Evolutionary conservation across 2,888 invertebrate species (phyloP).

Genomic region (Entomobrya multifasciata): DNA sequence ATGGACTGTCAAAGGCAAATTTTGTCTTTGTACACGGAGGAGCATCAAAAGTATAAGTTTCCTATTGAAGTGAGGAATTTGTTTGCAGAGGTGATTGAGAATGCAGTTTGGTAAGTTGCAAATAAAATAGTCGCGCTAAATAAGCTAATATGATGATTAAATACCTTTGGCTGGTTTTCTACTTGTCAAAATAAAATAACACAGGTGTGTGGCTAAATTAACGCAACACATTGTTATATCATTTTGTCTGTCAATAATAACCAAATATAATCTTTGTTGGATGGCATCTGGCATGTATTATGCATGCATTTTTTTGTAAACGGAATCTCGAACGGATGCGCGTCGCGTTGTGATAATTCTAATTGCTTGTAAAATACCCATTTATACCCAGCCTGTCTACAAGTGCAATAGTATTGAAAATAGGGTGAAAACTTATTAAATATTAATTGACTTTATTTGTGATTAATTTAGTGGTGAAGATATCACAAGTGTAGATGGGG

Average conservation of each 20-base stretch:
- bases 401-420: not conserved
- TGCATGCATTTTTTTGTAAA: no score
- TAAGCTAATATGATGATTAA: not conserved
- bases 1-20: conserved; percentile 57
- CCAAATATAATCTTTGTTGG: no score
- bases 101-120: conserved; percentile 68
- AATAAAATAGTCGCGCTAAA: not conserved
- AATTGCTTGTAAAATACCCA: no score
- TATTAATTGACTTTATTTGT: not conserved
- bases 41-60: conserved; percentile 57
- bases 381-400: no score
- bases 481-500: conserved; percentile 35
- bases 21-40: conserved; percentile 61
- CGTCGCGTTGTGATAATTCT: no score
- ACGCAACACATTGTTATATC: no score
- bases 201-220: no score
- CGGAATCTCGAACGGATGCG: no score
- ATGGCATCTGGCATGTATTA: no score
- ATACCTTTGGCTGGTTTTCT: not conserved
- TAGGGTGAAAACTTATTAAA: not conserved
- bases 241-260: no score
- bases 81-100: conserved; percentile 70
- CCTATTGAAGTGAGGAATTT: conserved; percentile 70
- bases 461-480: conserved; percentile 33
- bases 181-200: no score